Base-by-base conservation (phyloP, 2,797 vertebrate genomes). In the Gobionotothen gibberifrons region DNA sequence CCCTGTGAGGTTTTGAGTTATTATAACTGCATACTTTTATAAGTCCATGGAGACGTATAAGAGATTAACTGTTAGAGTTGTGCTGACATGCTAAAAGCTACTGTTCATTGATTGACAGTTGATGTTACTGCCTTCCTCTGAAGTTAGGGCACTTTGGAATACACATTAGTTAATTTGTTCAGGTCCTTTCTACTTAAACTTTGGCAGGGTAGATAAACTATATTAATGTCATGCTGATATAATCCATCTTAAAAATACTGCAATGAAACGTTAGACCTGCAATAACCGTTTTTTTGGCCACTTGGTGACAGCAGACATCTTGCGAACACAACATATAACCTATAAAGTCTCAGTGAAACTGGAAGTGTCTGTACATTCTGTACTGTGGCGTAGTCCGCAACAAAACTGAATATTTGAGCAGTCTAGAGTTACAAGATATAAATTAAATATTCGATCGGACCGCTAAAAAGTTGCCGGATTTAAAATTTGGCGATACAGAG, bases 151-250 rank as follows among this genome's bases (percentile, higher is more conserved):
- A 15, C 55, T n/a, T 17, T 42, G 42, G 29, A 8, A 58, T 58
- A 53, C 13, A 53, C 53, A 63, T 66, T 74, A 19, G 55, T 26
- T 62, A 10, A 70, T 65, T 55, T 42, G n/a, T 44, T 60, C 36
- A 59, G 16, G 11, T 4, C 47, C n/a, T 13, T 58, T 73, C n/a
- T n/a, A 21, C 32, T 42, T 12, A 22, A 3, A 21, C 12, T 46
- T 19, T 64, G 22, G 19, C 29, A 48, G 10, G 21, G 39, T 51
- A 26, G 40, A 62, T 67, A 11, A 26, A 65, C 29, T 15, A 15
- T 15, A 43, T 39, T 3, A 68, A 55, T 21, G 12, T 13, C 4
- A 9, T 16, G 26, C 16, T 17, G 26, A 46, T 2, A 48, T 4
- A 44, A 7, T 17, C 15, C 2, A 29, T 29, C 3, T 46, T 13